Evolutionary conservation across 2,113 vertebrate genomes (phyloP).

Genomic region (Protomyctophum bolini): DNA sequence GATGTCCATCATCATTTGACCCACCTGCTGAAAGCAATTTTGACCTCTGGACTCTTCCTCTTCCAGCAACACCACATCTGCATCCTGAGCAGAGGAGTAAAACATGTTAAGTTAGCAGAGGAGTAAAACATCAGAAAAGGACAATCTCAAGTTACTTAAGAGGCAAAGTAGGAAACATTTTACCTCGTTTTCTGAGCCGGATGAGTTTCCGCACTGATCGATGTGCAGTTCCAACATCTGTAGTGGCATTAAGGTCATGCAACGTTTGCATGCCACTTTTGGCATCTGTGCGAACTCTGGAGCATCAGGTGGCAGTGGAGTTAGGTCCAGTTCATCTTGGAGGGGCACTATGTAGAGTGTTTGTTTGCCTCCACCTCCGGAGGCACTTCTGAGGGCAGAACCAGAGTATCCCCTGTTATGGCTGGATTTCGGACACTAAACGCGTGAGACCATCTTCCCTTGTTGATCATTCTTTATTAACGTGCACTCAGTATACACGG

Average conservation of each 20-base stretch:
- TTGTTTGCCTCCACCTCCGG: background rate
- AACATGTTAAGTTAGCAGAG: background rate
- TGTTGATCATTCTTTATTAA: no score
- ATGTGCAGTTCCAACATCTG: slow-evolving; percentile 17
- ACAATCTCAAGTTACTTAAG: background rate
- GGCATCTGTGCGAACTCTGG: slow-evolving; percentile 14
- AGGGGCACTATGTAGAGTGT: slow-evolving; percentile 12
- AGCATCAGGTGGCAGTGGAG: slow-evolving; percentile 11
- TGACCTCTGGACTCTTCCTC: slow-evolving; percentile 9
- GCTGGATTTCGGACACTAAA: slow-evolving; percentile 12
- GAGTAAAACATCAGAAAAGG: background rate
- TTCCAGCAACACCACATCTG: slow-evolving; percentile 14
- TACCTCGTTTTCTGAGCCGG: background rate
- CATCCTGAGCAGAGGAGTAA: slow-evolving; percentile 6
- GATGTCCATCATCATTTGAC: no score
- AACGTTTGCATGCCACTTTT: slow-evolving; percentile 5
- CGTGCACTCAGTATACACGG: no score
- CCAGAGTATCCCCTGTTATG: slow-evolving; percentile 11
- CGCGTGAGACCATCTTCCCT: no score
- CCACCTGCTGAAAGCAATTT: slow-evolving; percentile 14
- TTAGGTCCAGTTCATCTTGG: slow-evolving; percentile 15
- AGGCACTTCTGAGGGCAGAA: slow-evolving; percentile 16
- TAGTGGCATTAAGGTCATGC: slow-evolving; percentile 11
- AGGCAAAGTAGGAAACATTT: slow-evolving; percentile 1
- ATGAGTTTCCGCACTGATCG: slow-evolving; percentile 2